Conservation (phyloP, 2,888 invertebrate genomes). For the Campaea margaritaria region DNA sequence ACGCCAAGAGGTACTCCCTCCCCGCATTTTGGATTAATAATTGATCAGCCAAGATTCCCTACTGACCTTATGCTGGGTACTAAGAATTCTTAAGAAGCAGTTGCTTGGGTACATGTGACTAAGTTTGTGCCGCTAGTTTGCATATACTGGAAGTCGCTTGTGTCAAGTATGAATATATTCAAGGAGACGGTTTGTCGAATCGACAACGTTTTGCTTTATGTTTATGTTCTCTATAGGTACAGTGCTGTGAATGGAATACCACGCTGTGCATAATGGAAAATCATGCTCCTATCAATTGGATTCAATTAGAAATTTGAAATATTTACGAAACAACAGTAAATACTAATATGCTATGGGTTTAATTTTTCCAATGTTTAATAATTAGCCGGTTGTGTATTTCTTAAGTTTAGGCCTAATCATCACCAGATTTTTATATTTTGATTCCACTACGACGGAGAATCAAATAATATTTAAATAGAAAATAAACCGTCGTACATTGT, state of each 20-base stretch:
- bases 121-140: constrained; percentile 43
- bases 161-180: constrained; percentile 40
- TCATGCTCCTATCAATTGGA: no score
- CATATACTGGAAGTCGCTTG: constrained; percentile 32
- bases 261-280: background rate
- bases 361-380: no score
- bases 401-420: background rate
- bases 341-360: no score
- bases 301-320: no score
- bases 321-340: no score
- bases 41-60: background rate
- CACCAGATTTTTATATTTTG: constrained; percentile 4
- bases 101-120: constrained; percentile 37
- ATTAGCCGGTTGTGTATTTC: no score
- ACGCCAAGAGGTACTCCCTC: no score
- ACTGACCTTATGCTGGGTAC: constrained; percentile 15
- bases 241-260: constrained; percentile 1
- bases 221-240: constrained; percentile 3
- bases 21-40: no score
- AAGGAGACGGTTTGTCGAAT: constrained; percentile 17
- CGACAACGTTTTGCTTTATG: constrained; percentile 12
- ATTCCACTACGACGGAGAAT: constrained; percentile 2
- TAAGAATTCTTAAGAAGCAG: constrained; percentile 46
- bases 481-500: constrained; percentile 57
- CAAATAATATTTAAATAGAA: constrained; percentile 47